A percentile compares a stretch with the other conserved stretches of the same genome.
phyloP scores from a whole-genome alignment of 2,797 vertebrate species.

The Syngnathus rostellatus region DNA sequence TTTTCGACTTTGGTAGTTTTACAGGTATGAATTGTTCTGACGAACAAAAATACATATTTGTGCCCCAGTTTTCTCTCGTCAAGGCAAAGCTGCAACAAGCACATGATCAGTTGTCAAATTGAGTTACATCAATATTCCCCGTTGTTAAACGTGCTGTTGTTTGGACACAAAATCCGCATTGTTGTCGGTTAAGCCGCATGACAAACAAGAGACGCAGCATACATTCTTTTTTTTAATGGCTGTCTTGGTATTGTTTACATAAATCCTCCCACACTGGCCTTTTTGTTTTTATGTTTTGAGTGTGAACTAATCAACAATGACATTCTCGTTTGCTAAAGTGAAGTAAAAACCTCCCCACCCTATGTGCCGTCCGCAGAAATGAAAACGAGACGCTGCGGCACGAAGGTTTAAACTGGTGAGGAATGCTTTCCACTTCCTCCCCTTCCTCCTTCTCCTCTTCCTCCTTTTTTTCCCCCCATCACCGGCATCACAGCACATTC shows the following conservation, averaged over 20 bases:
- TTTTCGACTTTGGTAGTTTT: not conserved
- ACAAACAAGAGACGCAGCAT: not conserved
- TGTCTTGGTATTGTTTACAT: not conserved
- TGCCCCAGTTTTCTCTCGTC: slow-evolving; percentile 1
- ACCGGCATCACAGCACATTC: slow-evolving; percentile 6
- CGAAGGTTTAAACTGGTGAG: slow-evolving; percentile 71
- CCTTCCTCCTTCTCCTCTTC: slow-evolving; percentile 21
- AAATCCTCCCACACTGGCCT: slow-evolving; percentile 4
- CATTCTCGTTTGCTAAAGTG: slow-evolving; percentile 47
- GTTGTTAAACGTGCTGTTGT: not conserved
- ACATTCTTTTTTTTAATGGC: not conserved
- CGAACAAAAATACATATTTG: not conserved
- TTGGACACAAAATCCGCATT: not conserved
- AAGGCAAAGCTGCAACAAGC: slow-evolving; percentile 22
- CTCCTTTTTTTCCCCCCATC: slow-evolving; percentile 3
- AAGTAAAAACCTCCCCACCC: slow-evolving; percentile 49
- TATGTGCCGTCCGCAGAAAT: slow-evolving; percentile 64
- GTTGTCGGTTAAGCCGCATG: not conserved
- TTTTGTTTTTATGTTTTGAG: slow-evolving; percentile 20
- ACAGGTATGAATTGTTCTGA: too few species aligned
- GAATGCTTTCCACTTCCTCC: slow-evolving; percentile 57
- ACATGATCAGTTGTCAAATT: slow-evolving; percentile 44
- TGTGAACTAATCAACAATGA: slow-evolving; percentile 48
- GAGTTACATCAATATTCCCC: slow-evolving; percentile 31
- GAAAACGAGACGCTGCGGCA: slow-evolving; percentile 65